These are phyloP conservation scores for Ormia ochracea DNA, from an alignment of 2,888 invertebrate genomes.

Conservation along the genomic window DNA sequence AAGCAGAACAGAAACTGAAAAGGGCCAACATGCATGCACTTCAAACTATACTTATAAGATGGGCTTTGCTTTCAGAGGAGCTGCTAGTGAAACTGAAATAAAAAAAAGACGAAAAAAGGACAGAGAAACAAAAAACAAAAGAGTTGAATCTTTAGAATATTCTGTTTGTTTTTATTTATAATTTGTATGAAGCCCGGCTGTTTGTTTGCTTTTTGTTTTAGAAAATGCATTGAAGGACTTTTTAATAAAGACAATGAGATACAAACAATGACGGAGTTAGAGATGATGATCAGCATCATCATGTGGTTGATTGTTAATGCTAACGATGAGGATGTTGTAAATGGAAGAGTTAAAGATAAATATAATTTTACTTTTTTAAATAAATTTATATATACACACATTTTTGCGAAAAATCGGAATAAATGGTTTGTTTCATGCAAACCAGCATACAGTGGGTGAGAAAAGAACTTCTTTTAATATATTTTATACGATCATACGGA, in stretches of 20 bases:
- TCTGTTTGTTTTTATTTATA: constrained; percentile 41
- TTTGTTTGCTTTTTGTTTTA: constrained; percentile 24
- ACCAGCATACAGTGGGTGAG: constrained; percentile 1
- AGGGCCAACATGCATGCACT: constrained; percentile 18
- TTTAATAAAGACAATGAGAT: constrained; percentile 60
- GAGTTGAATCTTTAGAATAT: constrained; percentile 29
- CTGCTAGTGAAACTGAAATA: constrained; percentile 8
- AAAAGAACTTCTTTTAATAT: background rate
- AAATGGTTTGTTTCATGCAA: background rate
- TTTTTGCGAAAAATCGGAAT: background rate
- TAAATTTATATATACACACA: background rate
- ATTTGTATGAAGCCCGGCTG: constrained; percentile 40
- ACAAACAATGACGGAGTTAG: constrained; percentile 45
- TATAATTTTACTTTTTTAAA: background rate
- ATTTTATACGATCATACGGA: too few relatives aligned
- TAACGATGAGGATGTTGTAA: constrained; percentile 55
- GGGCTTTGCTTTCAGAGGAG: constrained; percentile 7
- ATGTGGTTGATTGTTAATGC: constrained; percentile 43
- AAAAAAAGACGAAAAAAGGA: constrained; percentile 7
- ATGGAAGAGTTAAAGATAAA: constrained; percentile 36
- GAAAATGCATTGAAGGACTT: constrained; percentile 29
- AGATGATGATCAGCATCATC: constrained; percentile 45
- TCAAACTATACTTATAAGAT: background rate
- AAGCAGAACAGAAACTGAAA: constrained; percentile 55
- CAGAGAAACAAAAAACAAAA: constrained; percentile 2